These are phyloP conservation scores for Clarias batrachus DNA, from an alignment of 2,113 vertebrate genomes.

Conservation along the genomic window DNA sequence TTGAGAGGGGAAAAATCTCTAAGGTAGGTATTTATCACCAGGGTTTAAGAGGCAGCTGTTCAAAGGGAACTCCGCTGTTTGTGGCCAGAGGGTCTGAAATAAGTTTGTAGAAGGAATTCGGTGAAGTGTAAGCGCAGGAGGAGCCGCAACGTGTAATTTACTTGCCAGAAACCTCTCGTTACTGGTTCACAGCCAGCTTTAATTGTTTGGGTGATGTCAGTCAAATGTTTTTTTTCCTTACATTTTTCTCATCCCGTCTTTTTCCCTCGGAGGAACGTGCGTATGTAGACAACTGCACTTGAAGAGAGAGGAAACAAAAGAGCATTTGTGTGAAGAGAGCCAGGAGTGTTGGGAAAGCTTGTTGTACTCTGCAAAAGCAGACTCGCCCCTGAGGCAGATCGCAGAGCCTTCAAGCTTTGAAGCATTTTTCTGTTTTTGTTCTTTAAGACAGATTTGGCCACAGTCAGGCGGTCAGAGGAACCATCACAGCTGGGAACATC, in stretches of 20 bases:
- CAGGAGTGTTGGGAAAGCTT: slow-evolving; percentile 47
- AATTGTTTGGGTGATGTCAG: slow-evolving; percentile 72
- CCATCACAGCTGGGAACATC: slow-evolving; percentile 29
- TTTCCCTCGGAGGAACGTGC: slow-evolving; percentile 57
- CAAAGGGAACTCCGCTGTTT: slow-evolving; percentile 27
- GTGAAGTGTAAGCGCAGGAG: slow-evolving; percentile 55
- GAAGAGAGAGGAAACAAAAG: slow-evolving; percentile 57
- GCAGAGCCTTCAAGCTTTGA: slow-evolving; percentile 2
- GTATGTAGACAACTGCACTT: slow-evolving; percentile 58
- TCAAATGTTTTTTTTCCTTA: slow-evolving; percentile 43
- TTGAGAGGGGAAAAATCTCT: slow-evolving; percentile 8
- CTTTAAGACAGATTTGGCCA: not conserved
- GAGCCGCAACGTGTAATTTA: slow-evolving; percentile 66
- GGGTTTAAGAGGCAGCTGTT: slow-evolving; percentile 40
- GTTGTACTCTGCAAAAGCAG: slow-evolving; percentile 26
- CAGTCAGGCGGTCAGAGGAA: not conserved
- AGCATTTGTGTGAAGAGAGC: slow-evolving; percentile 64
- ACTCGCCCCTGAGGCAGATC: not conserved
- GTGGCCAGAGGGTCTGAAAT: slow-evolving; percentile 37
- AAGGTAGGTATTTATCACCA: slow-evolving; percentile 48
- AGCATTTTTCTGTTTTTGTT: slow-evolving; percentile 12
- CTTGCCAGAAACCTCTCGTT: slow-evolving; percentile 54
- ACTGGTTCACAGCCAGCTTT: slow-evolving; percentile 62
- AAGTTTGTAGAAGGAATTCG: slow-evolving; percentile 52
- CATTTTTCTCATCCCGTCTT: not conserved